Percentiles rank a stretch among this genome's conserved stretches.
Conservation (phyloP, 1,140 invertebrate species). For the Aphelinus certus region DNA sequence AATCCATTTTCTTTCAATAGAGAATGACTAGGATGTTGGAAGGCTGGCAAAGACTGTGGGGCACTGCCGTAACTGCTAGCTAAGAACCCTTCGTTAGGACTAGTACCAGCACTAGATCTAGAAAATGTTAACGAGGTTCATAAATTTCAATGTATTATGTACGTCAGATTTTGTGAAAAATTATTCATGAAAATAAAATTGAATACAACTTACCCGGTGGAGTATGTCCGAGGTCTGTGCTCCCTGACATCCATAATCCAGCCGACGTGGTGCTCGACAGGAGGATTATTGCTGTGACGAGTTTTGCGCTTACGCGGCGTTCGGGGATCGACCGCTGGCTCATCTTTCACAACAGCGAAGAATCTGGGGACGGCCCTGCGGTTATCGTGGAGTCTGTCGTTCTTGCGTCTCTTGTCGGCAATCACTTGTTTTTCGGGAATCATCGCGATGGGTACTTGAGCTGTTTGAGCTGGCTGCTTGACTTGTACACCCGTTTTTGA, state of each 20-base stretch:
- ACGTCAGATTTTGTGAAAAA: neutral
- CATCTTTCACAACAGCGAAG: slow-evolving; percentile 93
- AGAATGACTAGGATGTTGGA: slow-evolving; percentile 96
- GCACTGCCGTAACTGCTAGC: slow-evolving; percentile 79
- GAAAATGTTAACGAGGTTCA: slow-evolving; percentile 20
- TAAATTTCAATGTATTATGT: too few relatives aligned
- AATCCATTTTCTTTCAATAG: slow-evolving; percentile 97
- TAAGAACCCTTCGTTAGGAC: slow-evolving; percentile 72
- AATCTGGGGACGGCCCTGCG: slow-evolving; percentile 74
- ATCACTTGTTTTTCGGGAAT: slow-evolving; percentile 52
- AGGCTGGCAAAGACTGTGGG: slow-evolving; percentile 84
- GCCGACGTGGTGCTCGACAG: slow-evolving; percentile 94
- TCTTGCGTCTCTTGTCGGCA: slow-evolving; percentile 45
- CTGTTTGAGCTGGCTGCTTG: slow-evolving; percentile 16
- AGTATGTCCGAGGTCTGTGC: slow-evolving; percentile 80
- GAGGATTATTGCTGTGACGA: slow-evolving; percentile 90
- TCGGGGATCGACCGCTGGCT: slow-evolving; percentile 70
- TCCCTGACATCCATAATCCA: slow-evolving; percentile 95
- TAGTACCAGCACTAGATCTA: slow-evolving; percentile 78
- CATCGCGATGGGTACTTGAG: slow-evolving; percentile 48
- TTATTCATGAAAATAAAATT: slow-evolving; percentile 9
- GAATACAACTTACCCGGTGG: slow-evolving; percentile 69
- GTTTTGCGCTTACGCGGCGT: slow-evolving; percentile 90
- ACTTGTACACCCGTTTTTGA: slow-evolving; percentile 38
- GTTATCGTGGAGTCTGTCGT: slow-evolving; percentile 4